These are phyloP conservation scores for Heliothis virescens DNA, from an alignment of 1,140 invertebrate genomes.

Conservation along the genomic window DNA sequence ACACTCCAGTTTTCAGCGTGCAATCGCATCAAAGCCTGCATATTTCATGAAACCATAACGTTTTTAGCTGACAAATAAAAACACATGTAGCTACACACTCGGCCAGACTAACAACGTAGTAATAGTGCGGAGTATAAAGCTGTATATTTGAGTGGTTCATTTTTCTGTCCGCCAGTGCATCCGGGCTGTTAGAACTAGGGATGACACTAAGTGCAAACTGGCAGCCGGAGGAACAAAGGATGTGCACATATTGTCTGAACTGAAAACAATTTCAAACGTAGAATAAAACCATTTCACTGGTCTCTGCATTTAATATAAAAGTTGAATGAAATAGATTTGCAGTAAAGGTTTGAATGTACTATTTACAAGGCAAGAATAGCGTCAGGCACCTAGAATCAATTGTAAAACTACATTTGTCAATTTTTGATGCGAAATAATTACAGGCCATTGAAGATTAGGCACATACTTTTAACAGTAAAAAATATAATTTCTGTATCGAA, in stretches of 20 bases:
- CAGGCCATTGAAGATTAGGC: background rate
- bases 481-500: background rate
- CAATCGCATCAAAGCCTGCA: background rate
- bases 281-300: too few species aligned
- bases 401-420: too few species aligned
- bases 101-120: slow-evolving; percentile 6
- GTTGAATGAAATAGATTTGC: too few species aligned
- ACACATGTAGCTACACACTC: background rate
- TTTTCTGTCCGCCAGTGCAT: slow-evolving; percentile 41
- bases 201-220: background rate
- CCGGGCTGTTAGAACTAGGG: slow-evolving; percentile 25
- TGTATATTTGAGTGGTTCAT: slow-evolving; percentile 34
- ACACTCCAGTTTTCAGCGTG: background rate
- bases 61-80: slow-evolving; percentile 9
- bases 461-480: slow-evolving; percentile 21
- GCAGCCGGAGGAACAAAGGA: too few species aligned
- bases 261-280: too few species aligned
- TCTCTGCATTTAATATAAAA: too few species aligned
- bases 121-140: slow-evolving; percentile 23
- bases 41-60: background rate
- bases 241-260: too few species aligned
- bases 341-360: too few species aligned
- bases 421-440: too few species aligned
- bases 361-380: too few species aligned
- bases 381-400: too few species aligned